These are phyloP conservation scores for Reticulitermes speratus DNA, from an alignment of 1,140 invertebrate species.

Conservation along the genomic window DNA sequence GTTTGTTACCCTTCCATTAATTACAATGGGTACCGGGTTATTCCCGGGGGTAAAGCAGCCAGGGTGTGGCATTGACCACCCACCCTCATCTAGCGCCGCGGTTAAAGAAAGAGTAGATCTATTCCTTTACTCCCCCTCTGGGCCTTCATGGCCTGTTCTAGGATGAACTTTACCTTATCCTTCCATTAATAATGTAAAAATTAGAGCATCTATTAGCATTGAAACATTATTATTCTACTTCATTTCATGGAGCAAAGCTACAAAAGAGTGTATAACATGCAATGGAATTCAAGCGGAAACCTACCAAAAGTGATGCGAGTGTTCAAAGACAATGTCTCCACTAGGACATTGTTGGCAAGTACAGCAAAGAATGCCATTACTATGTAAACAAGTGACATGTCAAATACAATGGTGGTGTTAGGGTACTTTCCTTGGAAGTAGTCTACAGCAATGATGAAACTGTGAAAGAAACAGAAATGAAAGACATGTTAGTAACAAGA, in stretches of 20 bases:
- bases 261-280: neutral
- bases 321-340: conserved; percentile 79
- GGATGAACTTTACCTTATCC: no score
- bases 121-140: no score
- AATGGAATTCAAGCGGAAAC: neutral
- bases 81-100: no score
- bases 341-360: conserved; percentile 78
- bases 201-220: no score
- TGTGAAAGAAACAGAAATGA: conserved; percentile 45
- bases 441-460: conserved; percentile 87
- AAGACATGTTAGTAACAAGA: neutral
- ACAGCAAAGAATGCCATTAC: conserved; percentile 83
- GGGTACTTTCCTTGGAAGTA: conserved; percentile 84
- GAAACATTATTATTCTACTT: no score
- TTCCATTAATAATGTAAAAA: no score
- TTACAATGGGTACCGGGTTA: no score
- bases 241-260: neutral
- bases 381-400: conserved; percentile 90
- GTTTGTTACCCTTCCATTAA: no score
- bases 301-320: conserved; percentile 83
- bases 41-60: no score
- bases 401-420: conserved; percentile 80
- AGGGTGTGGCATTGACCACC: no score
- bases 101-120: no score
- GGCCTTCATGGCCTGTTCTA: no score